These are phyloP conservation scores for Acheta domesticus DNA, from an alignment of 2,888 invertebrate genomes.

Conservation along the genomic window DNA sequence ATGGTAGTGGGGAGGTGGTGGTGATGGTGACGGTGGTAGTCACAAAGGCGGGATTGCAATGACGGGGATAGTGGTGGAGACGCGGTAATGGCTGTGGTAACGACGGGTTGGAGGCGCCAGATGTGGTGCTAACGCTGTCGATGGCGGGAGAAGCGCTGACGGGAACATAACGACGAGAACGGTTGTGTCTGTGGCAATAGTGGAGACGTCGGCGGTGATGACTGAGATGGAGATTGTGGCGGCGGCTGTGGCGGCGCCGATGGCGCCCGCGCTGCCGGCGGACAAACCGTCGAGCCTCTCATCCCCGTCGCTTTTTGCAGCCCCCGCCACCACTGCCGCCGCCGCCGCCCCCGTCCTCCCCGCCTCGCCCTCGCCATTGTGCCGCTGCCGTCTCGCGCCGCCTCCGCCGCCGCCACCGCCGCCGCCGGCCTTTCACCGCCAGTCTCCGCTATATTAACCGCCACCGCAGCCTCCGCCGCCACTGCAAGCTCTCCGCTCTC, in stretches of 20 bases:
- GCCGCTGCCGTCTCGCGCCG: neutral
- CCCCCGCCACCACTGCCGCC: neutral
- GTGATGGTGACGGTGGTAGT: no score
- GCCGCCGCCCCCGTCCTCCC: neutral
- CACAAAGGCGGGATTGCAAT: no score
- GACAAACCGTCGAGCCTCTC: neutral
- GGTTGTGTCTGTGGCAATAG: neutral
- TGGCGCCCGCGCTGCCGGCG: neutral
- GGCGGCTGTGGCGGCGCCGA: neutral
- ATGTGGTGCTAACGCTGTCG: no score
- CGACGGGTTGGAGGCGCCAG: no score
- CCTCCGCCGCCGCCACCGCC: no score
- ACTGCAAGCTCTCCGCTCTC: neutral
- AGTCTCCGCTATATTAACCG: neutral
- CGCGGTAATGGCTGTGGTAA: no score
- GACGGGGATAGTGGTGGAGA: neutral
- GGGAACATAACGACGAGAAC: no score
- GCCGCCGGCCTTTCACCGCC: slow-evolving; percentile 11
- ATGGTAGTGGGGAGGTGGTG: no score
- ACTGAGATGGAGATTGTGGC: neutral
- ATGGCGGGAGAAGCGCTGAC: no score
- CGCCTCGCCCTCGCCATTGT: neutral
- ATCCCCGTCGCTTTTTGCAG: neutral
- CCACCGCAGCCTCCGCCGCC: neutral
- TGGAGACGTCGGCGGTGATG: neutral